These are phyloP conservation scores for Enteromius treurensis DNA, from an alignment of 2,797 vertebrate species.

Conservation along the genomic window DNA sequence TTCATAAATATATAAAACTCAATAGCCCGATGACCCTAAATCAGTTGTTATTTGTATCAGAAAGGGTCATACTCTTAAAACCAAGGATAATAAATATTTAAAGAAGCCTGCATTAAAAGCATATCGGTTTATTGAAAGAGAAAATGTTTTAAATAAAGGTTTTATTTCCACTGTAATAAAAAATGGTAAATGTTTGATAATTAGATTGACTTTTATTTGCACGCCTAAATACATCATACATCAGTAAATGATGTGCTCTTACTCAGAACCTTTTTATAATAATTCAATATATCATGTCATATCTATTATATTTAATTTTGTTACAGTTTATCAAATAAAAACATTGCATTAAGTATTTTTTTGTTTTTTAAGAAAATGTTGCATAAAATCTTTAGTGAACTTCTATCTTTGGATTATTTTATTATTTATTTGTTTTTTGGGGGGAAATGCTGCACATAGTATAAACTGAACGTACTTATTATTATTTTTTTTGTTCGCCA, in stretches of 20 bases:
- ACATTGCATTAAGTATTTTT: too few relatives aligned
- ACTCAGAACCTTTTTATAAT: not conserved
- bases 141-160: not conserved
- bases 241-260: not conserved
- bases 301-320: not conserved
- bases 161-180: not conserved
- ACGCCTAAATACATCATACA: not conserved
- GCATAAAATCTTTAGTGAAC: too few relatives aligned
- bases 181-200: not conserved
- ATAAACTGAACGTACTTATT: too few relatives aligned
- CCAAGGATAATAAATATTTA: not conserved
- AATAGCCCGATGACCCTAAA: not conserved
- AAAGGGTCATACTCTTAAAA: not conserved
- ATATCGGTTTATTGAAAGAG: not conserved
- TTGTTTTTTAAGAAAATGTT: not conserved
- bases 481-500: too few relatives aligned
- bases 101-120: not conserved
- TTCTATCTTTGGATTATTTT: not conserved
- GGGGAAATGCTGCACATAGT: too few relatives aligned
- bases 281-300: not conserved
- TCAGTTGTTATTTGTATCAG: not conserved
- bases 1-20: too few relatives aligned
- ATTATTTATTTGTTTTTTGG: not conserved
- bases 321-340: not conserved
- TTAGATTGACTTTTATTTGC: not conserved